phyloP scores from a whole-genome alignment of 2,888 invertebrate genomes.

The Cistogaster globosa region DNA sequence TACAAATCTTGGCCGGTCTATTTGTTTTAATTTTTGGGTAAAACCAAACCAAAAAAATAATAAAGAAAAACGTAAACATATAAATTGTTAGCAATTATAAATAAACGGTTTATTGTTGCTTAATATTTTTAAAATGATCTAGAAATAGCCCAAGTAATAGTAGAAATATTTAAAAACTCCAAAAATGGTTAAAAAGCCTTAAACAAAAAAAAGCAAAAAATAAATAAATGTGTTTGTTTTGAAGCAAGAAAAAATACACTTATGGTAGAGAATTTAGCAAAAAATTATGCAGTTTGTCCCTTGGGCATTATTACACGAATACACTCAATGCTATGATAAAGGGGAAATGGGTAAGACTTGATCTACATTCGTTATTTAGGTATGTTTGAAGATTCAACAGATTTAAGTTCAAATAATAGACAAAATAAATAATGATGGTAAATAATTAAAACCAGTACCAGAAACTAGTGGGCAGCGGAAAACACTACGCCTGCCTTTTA shows the following conservation, averaged over 20 bases:
- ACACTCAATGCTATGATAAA: neutral
- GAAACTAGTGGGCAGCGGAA: no score
- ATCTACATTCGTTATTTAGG: neutral
- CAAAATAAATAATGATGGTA: no score
- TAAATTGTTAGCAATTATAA: conserved; percentile 65
- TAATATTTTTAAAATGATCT: conserved; percentile 46
- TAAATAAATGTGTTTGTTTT: conserved; percentile 29
- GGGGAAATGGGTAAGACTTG: conserved; percentile 17
- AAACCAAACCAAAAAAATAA: conserved; percentile 47
- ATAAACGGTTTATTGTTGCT: conserved; percentile 44
- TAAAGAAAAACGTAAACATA: conserved; percentile 13
- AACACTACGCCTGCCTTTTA: no score
- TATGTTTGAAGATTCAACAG: no score
- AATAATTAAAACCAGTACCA: no score
- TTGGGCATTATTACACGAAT: conserved; percentile 47
- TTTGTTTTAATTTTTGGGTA: conserved; percentile 21
- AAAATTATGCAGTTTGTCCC: conserved; percentile 58
- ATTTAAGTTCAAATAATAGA: no score
- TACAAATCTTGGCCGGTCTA: conserved; percentile 28
- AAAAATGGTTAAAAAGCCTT: conserved; percentile 42
- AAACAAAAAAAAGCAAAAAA: neutral
- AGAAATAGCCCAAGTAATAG: conserved; percentile 3
- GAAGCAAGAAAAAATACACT: conserved; percentile 12
- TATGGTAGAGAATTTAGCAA: conserved; percentile 26
- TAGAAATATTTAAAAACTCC: conserved; percentile 37